Base-by-base conservation (phyloP, 2,113 vertebrate species). In the Rhombomys opimus region DNA sequence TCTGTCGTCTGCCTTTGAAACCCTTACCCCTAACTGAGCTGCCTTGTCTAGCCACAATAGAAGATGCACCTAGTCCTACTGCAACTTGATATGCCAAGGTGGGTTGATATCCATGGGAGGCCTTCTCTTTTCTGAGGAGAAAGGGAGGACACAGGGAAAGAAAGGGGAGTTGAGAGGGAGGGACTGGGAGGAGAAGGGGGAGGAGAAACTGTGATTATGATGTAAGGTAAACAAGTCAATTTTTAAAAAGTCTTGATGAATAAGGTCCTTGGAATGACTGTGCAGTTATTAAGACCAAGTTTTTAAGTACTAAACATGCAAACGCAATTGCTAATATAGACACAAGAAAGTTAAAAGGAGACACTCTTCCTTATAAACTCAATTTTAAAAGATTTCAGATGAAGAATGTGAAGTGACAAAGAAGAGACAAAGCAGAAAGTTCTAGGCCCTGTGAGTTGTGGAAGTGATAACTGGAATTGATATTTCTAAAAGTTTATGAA, bases 261-360 rank as follows among this genome's bases (percentile, higher is more conserved):
- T 86, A 90, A 95, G 38, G 73, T 84, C 82, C 14, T 67, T 65
- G 82, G 7, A 25, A 38, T 38, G 57, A 38, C n/a, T 57, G 23
- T 25, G 12, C 93, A 96, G 94, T 92, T 97, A 96, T 82, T 92
- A 94, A 81, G 80, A 93, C 86, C 95, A 67, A 89, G 90, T 95
- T 97, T 97, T 97, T 96, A 96, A 78, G 94, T 95, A 89, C 94
- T 95, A 95, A 95, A 96, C 95, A 97, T 23, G 0, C 54, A 93
- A 95, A 95, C 95, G 91, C 57, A 57, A 93, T 73, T 0, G 0
- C 89, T 97, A 96, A 94, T 96, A 96, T 95, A 93, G 96, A 97
- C 92, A 97, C 73, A 94, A 68, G 52, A 77, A 93, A 92, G 95
- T 89, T 97, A 95, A 96, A 92, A 94, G 92, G 78, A 89, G 89